These are phyloP conservation scores for Emmelina monodactyla DNA, from an alignment of 2,888 invertebrate species.

Conservation along the genomic window DNA sequence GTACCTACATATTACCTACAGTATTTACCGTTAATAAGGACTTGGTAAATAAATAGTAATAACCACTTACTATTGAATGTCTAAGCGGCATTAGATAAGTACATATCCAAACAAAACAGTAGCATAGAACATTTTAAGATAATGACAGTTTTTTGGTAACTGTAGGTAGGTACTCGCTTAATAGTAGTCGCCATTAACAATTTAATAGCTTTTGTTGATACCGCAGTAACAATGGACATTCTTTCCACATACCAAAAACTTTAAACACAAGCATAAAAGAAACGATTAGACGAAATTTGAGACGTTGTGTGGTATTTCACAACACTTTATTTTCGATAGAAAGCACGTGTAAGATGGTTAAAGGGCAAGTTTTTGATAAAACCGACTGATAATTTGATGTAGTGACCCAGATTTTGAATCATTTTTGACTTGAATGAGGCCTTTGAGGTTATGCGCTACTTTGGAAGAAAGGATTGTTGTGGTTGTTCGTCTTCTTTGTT, in stretches of 20 bases:
- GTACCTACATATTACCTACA: too few relatives aligned
- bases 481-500: background rate
- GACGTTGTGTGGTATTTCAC: background rate
- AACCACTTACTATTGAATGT: too few relatives aligned
- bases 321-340: too few relatives aligned
- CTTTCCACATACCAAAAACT: slow-evolving; percentile 1
- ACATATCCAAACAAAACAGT: too few relatives aligned
- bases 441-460: background rate
- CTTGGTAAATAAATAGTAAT: too few relatives aligned
- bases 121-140: too few relatives aligned
- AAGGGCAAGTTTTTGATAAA: background rate
- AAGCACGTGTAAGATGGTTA: background rate
- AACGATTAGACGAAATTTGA: background rate
- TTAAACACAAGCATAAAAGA: slow-evolving; percentile 1
- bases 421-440: background rate
- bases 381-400: background rate
- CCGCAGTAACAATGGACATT: background rate
- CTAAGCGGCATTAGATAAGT: too few relatives aligned
- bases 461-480: background rate
- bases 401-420: background rate
- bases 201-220: background rate
- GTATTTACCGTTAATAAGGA: too few relatives aligned
- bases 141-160: too few relatives aligned
- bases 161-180: too few relatives aligned
- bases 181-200: too few relatives aligned